A percentile compares a stretch with the other conserved stretches of the same genome.
These are phyloP conservation scores for Rattus norvegicus DNA, from an alignment of 2,113 vertebrate species.

Conservation along the genomic window GRCr8 NC_086028.1:106381001-106381500, in stretches of 20 bases:
- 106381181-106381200: not conserved
- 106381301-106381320: not conserved
- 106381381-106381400: not conserved
- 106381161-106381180: not conserved
- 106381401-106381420: not conserved
- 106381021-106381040: not conserved
- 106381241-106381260: not conserved
- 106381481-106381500: not conserved
- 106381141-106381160: not conserved
- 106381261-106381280: not conserved
- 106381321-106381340: not conserved
- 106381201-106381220: not conserved
- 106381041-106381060: not conserved
- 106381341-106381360: not conserved
- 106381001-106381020: not conserved
- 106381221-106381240: not conserved
- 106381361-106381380: not conserved
- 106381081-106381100: not conserved
- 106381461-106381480: not conserved
- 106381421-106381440: not conserved
- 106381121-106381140: not conserved
- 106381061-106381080: not conserved
- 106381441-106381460: not conserved
- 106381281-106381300: fast-evolving
- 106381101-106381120: not conserved